Evolutionary conservation across 2,888 invertebrate genomes (phyloP), one percentile per base, ranked within the genome.

Genomic region (Andrena bucephala): DNA sequence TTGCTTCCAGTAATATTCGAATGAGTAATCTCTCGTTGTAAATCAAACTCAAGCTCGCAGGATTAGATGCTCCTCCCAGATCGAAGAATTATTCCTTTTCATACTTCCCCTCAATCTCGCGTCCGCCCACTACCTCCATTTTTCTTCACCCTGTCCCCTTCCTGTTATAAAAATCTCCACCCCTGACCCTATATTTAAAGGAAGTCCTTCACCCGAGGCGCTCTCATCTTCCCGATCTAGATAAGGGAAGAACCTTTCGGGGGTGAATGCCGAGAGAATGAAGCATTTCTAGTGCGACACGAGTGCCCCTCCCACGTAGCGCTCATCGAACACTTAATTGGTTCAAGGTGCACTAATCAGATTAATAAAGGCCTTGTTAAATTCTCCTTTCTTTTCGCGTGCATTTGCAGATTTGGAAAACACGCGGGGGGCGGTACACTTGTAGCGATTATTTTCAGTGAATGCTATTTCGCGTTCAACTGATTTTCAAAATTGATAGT

Each of bases 171-270:
- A 42, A 68, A 74, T 68, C 48, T 48, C n/a, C 16, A 16, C 8
- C 6, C 13, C 6, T 29, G 4, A 6, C 33, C 33, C 54, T 2
- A 10, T 42, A 57, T 24, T 74, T 74, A 57, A 74, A 68, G 68
- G 59, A 74, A 74, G 74, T 74, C 68, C 57, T 68, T 74, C 59
- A 59, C 10, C 59, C 33, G 48, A 27, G 33, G 8, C n/a, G 74
- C 16, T 36, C 50, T 65, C 76, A 13, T 59, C 59, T 75, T 65
- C 75, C 72, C 59, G 65, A 77, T 75, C 57, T 66, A 66, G 77
- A 77, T 77, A 75, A 77, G 65, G 65, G 33, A 65, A 50, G 16
- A 57, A 65, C 75, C 33, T 66, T 66, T 48, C 65, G 57, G 59
- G 77, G 65, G 76, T 75, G 75, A 69, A 75, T 75, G 20, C 16